A percentile compares a stretch with the other conserved stretches of the same genome.
Evolutionary conservation across 2,797 vertebrate species (phyloP).

Genomic region (Potorous gilbertii): DNA sequence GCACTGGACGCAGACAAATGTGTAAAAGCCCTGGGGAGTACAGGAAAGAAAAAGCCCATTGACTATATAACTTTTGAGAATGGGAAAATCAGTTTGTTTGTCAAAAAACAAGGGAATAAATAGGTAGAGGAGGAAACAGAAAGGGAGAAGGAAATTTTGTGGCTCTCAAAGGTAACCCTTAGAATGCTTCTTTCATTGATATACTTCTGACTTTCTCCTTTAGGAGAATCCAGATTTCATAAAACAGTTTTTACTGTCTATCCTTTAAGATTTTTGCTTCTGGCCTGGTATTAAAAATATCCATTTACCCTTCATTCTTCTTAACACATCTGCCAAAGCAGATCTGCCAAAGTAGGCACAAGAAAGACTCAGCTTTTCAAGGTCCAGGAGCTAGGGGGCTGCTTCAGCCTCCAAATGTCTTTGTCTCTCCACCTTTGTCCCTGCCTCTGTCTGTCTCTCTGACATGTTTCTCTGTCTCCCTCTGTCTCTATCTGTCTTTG

Average conservation of each 20-base stretch:
- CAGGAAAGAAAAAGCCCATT: neutral
- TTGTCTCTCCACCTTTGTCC: neutral
- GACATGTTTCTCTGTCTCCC: neutral
- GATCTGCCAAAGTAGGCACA: neutral
- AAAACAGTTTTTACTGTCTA: neutral
- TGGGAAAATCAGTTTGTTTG: neutral
- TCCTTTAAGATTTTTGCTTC: constrained; percentile 20
- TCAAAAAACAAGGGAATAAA: neutral
- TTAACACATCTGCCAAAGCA: neutral
- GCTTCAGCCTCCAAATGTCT: neutral
- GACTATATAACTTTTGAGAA: neutral
- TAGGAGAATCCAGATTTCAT: neutral
- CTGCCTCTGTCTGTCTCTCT: neutral
- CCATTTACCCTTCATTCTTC: constrained; percentile 6
- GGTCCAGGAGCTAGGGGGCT: neutral
- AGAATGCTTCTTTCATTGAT: neutral
- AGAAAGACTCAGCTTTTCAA: neutral
- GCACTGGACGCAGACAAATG: neutral
- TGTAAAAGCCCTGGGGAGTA: neutral
- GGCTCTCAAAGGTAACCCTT: neutral
- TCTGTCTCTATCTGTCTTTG: neutral
- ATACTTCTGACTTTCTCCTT: neutral
- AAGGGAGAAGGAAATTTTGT: neutral
- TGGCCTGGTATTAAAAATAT: constrained; percentile 21
- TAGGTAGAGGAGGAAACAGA: neutral